These are phyloP conservation scores for Entomobrya multifasciata DNA, from an alignment of 2,888 invertebrate genomes.

Conservation along the genomic window DNA sequence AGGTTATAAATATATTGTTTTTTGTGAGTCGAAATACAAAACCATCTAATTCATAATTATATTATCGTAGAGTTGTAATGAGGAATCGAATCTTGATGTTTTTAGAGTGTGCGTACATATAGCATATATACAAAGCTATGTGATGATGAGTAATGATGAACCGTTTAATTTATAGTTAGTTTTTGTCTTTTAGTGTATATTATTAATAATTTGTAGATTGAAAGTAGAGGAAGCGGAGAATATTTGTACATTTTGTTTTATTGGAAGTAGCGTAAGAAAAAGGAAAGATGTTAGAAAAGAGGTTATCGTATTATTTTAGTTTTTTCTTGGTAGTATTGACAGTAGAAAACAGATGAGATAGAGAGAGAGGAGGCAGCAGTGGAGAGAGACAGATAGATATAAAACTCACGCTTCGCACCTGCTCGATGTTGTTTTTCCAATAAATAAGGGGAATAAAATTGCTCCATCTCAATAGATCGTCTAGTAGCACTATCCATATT, in stretches of 20 bases:
- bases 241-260: constrained; percentile 4
- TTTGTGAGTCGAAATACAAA: no score
- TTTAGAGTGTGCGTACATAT: no score
- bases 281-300: constrained; percentile 12
- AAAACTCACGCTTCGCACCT: constrained; percentile 71
- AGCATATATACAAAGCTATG: no score
- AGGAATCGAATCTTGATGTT: no score
- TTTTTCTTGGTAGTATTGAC: neutral
- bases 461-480: constrained; percentile 66
- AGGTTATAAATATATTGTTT: no score
- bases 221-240: constrained; percentile 28
- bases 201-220: constrained; percentile 15
- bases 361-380: constrained; percentile 57
- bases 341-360: constrained; percentile 2
- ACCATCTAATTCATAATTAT: no score
- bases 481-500: constrained; percentile 66
- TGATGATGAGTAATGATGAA: no score
- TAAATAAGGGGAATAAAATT: constrained; percentile 67
- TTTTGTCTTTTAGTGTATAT: no score
- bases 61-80: no score
- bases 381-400: constrained; percentile 68
- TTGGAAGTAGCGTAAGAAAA: constrained; percentile 6
- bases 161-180: no score
- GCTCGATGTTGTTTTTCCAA: constrained; percentile 66
- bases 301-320: neutral